Percentiles rank a stretch among this genome's conserved stretches.
Conservation (phyloP, 2,113 vertebrate genomes). For the Camelus bactrianus region DNA sequence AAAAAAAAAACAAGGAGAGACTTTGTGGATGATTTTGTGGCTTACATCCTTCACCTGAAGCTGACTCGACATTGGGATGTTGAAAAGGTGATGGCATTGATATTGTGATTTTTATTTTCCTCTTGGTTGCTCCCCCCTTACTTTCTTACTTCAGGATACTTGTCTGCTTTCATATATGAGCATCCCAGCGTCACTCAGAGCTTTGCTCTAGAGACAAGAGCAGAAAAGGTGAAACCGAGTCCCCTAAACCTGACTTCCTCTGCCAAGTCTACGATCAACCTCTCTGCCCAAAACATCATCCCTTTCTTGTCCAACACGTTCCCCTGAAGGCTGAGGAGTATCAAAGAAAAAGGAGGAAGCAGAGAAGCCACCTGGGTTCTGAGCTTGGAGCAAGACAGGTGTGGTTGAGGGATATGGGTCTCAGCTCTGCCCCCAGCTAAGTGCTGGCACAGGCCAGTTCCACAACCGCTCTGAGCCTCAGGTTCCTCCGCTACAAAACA, state of each 20-base stretch:
- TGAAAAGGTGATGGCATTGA: not conserved
- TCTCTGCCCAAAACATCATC: too few relatives aligned
- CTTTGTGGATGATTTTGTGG: not conserved
- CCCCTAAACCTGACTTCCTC: too few relatives aligned
- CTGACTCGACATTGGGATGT: not conserved
- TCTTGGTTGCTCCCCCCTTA: not conserved
- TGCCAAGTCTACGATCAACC: too few relatives aligned
- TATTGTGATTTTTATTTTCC: not conserved
- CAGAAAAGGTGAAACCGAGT: not conserved
- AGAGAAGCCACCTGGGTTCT: not conserved
- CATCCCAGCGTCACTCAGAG: not conserved
- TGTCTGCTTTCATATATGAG: not conserved
- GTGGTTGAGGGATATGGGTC: not conserved
- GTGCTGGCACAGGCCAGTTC: not conserved
- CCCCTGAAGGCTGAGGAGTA: too few relatives aligned
- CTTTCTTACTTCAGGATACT: not conserved
- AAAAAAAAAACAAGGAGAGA: not conserved
- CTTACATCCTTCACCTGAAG: not conserved
- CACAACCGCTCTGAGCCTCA: not conserved
- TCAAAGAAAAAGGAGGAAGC: too few relatives aligned
- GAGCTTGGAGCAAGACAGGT: not conserved
- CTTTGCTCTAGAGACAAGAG: not conserved
- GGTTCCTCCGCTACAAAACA: not conserved
- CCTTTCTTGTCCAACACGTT: too few relatives aligned
- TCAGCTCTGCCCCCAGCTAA: not conserved